Conservation (phyloP, 2,888 invertebrate species). For the Netelia virgata region DNA sequence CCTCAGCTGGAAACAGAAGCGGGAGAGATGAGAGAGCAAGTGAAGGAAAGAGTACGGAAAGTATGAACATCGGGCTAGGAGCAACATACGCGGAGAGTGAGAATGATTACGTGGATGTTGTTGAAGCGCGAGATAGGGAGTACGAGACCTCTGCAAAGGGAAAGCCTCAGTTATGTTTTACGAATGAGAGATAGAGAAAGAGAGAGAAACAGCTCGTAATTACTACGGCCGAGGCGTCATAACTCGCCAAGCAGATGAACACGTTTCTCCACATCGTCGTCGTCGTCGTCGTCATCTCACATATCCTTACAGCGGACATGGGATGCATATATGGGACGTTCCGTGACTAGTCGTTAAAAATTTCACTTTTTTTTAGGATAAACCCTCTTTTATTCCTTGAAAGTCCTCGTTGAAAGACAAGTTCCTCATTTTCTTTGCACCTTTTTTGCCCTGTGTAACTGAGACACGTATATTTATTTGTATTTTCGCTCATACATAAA, state of each 20-base stretch:
- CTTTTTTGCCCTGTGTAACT: too few relatives aligned
- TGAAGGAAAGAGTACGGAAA: conserved; percentile 19
- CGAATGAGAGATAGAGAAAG: conserved; percentile 69
- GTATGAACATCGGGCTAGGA: conserved; percentile 28
- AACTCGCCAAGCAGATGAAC: conserved; percentile 63
- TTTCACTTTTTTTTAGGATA: too few relatives aligned
- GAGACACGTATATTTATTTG: too few relatives aligned
- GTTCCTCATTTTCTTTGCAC: too few relatives aligned
- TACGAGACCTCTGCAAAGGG: conserved; percentile 19
- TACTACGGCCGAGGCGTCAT: conserved; percentile 72
- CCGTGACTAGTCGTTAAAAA: too few relatives aligned
- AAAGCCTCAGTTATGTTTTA: conserved; percentile 63
- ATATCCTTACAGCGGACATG: background rate
- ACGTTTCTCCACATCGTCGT: conserved; percentile 33
- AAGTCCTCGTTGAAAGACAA: too few relatives aligned
- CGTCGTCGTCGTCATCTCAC: conserved; percentile 24
- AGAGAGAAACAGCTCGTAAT: conserved; percentile 71
- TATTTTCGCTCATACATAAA: too few relatives aligned
- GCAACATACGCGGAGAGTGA: conserved; percentile 52
- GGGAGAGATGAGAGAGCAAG: conserved; percentile 38
- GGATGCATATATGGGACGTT: too few relatives aligned
- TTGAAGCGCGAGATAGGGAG: conserved; percentile 37
- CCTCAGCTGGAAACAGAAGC: conserved; percentile 46
- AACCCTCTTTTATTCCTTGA: too few relatives aligned
- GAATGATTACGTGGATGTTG: conserved; percentile 64